Percentiles rank a stretch among this genome's conserved stretches.
Evolutionary conservation across 2,888 invertebrate species (phyloP).

Genomic region (Branchellion lobata): DNA sequence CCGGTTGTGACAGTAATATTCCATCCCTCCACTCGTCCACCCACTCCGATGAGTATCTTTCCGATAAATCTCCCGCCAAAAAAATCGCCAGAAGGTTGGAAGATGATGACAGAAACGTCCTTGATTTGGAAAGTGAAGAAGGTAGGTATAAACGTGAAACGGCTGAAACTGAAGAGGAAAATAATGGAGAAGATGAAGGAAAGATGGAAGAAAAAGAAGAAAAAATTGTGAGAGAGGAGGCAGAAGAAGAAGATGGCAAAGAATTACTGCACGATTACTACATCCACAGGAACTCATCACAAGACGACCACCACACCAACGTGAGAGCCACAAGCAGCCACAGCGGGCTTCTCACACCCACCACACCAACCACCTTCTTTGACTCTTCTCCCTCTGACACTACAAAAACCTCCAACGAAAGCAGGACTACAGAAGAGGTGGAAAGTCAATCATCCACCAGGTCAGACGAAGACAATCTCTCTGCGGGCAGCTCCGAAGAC

Average conservation of each 20-base stretch:
- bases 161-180: too few relatives aligned
- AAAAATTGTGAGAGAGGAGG: conserved; percentile 26
- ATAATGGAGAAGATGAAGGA: conserved; percentile 51
- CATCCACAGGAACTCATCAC: neutral
- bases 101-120: conserved; percentile 41
- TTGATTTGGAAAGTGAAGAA: conserved; percentile 52
- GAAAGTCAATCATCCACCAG: neutral
- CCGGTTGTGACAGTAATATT: conserved; percentile 61
- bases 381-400: neutral
- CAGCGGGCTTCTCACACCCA: neutral
- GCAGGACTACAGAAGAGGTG: neutral
- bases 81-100: conserved; percentile 36
- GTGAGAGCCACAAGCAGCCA: neutral
- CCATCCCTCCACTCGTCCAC: conserved; percentile 64
- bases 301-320: neutral
- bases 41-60: conserved; percentile 65
- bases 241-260: conserved; percentile 13
- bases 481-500: conserved; percentile 3
- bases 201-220: conserved; percentile 52
- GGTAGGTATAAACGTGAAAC: too few relatives aligned
- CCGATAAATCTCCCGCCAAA: conserved; percentile 1
- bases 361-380: neutral
- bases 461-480: neutral
- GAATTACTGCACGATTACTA: conserved; percentile 49
- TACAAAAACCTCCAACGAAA: too few relatives aligned